phyloP scores from a whole-genome alignment of 2,888 invertebrate species.

The Ectemnius continuus region DNA sequence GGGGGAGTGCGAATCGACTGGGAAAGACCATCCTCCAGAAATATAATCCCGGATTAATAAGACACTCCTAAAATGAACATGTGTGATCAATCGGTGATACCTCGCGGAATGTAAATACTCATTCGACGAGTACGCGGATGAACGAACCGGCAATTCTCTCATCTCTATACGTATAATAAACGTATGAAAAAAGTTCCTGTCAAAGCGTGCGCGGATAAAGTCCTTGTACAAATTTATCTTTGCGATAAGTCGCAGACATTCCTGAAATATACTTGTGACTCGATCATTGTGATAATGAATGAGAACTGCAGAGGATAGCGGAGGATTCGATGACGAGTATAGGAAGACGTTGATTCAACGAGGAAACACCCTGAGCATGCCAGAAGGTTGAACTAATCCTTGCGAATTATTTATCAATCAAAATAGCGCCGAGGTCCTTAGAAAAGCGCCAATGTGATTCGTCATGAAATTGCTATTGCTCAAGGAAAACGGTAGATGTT shows the following conservation, averaged over 20 bases:
- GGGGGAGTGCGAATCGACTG: constrained; percentile 22
- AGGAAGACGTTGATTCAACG: background rate
- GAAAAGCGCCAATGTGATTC: constrained; percentile 1
- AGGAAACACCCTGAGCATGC: constrained; percentile 29
- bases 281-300: too few species aligned
- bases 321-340: background rate
- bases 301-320: too few species aligned
- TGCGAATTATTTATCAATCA: constrained; percentile 48
- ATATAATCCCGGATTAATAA: constrained; percentile 62
- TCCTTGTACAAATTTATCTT: too few species aligned
- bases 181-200: too few species aligned
- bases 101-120: constrained; percentile 19
- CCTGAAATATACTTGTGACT: too few species aligned
- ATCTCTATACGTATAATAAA: too few species aligned
- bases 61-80: constrained; percentile 35
- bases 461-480: constrained; percentile 31
- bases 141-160: too few species aligned
- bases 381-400: constrained; percentile 28
- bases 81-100: constrained; percentile 52
- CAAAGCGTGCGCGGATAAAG: too few species aligned
- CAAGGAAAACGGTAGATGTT: too few species aligned
- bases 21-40: constrained; percentile 47
- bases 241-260: too few species aligned
- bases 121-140: constrained; percentile 12
- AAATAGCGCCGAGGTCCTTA: constrained; percentile 3